A percentile compares a stretch with the other conserved stretches of the same genome.
Evolutionary conservation across 2,888 invertebrate genomes (phyloP).

Genomic region (Thyatira batis): DNA sequence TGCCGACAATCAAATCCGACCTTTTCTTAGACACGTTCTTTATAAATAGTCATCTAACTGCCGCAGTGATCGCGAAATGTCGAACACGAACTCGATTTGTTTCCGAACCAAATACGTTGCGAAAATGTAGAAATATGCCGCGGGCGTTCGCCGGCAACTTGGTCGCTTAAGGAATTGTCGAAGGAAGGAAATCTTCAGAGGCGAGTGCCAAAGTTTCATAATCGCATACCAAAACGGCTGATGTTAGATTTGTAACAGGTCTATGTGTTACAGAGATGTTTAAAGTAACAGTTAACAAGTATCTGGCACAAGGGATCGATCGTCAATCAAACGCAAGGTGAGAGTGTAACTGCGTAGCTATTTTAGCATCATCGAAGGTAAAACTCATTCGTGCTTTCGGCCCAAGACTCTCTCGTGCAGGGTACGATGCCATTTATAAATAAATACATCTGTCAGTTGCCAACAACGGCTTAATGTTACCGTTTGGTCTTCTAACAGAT

Average conservation of each 20-base stretch:
- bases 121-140: slow-evolving; percentile 70
- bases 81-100: slow-evolving; percentile 79
- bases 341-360: slow-evolving; percentile 78
- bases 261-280: slow-evolving; percentile 54
- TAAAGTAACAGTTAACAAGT: slow-evolving; percentile 70
- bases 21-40: slow-evolving; percentile 80
- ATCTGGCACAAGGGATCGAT: slow-evolving; percentile 82
- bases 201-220: slow-evolving; percentile 41
- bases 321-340: slow-evolving; percentile 82
- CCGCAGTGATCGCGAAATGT: slow-evolving; percentile 77
- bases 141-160: slow-evolving; percentile 45
- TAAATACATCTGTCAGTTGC: slow-evolving; percentile 71
- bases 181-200: slow-evolving; percentile 46
- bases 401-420: slow-evolving; percentile 77
- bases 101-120: slow-evolving; percentile 64
- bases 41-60: slow-evolving; percentile 80
- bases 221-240: slow-evolving; percentile 38
- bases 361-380: slow-evolving; percentile 82
- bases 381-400: slow-evolving; percentile 80
- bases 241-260: slow-evolving; percentile 45
- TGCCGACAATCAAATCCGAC: slow-evolving; percentile 80
- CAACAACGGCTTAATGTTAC: slow-evolving; percentile 54
- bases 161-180: slow-evolving; percentile 39
- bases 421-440: slow-evolving; percentile 77
- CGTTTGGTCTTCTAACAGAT: slow-evolving; percentile 51